Percentiles rank a stretch among this genome's conserved stretches.
Conservation (phyloP, 2,888 invertebrate species). For the Disparrhopalites patrizii region DNA sequence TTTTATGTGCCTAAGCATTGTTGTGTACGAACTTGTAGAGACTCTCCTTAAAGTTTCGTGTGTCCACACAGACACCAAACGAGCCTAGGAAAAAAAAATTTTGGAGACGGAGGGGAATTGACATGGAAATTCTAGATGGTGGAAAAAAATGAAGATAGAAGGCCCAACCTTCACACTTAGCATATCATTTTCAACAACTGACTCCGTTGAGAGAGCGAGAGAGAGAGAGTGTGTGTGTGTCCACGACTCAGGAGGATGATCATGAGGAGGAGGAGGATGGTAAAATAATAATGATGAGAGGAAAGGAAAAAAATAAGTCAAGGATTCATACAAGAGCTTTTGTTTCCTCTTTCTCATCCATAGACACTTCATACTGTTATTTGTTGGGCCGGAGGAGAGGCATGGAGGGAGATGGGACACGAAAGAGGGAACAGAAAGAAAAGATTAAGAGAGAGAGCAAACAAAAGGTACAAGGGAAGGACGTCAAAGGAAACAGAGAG, state of each 20-base stretch:
- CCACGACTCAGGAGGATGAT: too few relatives aligned
- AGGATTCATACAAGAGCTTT: constrained; percentile 20
- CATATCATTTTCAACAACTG: constrained; percentile 29
- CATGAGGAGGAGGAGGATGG: constrained; percentile 4
- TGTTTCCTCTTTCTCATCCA: constrained; percentile 18
- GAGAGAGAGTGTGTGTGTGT: constrained; percentile 13
- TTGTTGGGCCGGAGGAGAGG: too few relatives aligned
- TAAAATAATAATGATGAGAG: neutral
- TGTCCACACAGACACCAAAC: neutral
- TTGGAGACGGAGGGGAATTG: constrained; percentile 8
- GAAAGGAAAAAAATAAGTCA: too few relatives aligned
- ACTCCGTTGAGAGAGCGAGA: constrained; percentile 2
- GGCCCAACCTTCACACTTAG: constrained; percentile 31
- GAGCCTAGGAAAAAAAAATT: neutral
- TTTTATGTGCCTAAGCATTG: too few relatives aligned
- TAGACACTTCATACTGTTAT: neutral
- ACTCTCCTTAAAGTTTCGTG: too few relatives aligned
- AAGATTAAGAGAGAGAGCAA: too few relatives aligned
- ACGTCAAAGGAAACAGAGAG: too few relatives aligned
- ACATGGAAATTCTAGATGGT: constrained; percentile 6
- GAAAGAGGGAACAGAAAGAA: too few relatives aligned
- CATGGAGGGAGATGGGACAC: too few relatives aligned
- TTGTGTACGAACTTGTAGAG: too few relatives aligned
- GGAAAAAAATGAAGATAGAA: neutral
- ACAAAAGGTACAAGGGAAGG: too few relatives aligned